Percentiles rank a stretch among this genome's conserved stretches.
Evolutionary conservation across 1,140 invertebrate genomes (phyloP).

Genomic region (Sminthurides bifidus): DNA sequence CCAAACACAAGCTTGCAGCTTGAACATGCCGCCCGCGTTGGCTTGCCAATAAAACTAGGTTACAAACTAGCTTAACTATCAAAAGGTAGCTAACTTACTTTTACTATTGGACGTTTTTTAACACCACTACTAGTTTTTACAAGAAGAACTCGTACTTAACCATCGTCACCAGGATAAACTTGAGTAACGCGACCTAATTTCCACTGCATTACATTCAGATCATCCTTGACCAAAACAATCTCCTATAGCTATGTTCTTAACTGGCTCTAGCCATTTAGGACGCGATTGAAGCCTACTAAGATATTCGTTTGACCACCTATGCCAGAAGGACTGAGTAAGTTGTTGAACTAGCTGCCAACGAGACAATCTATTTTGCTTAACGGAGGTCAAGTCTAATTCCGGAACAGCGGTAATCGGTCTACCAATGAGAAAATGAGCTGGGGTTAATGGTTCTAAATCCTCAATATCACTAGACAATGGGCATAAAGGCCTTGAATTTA

Average conservation of each 20-base stretch:
- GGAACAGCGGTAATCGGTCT: constrained; percentile 14
- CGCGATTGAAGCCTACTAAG: constrained; percentile 4
- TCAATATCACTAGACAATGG: constrained; percentile 5
- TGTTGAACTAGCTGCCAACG: constrained; percentile 15
- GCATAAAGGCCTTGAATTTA: constrained; percentile 12
- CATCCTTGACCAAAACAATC: constrained; percentile 32
- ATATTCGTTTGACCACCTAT: constrained; percentile 19
- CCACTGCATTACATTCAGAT: constrained; percentile 25
- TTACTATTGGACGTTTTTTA: constrained; percentile 6
- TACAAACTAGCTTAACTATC: background rate
- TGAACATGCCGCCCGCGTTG: background rate
- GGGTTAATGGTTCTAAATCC: constrained; percentile 30
- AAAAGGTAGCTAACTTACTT: constrained; percentile 1
- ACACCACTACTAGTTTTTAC: constrained; percentile 24
- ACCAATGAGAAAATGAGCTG: constrained; percentile 33
- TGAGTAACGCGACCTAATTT: constrained; percentile 24
- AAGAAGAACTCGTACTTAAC: constrained; percentile 21
- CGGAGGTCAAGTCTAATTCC: constrained; percentile 11
- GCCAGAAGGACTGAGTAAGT: constrained; percentile 30
- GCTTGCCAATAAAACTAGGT: too few species aligned
- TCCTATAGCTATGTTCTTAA: constrained; percentile 14
- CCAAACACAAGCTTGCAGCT: too few species aligned
- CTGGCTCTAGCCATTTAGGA: constrained; percentile 10
- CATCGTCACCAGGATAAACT: constrained; percentile 30
- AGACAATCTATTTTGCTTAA: background rate